These are phyloP conservation scores for Festucalex cinctus DNA, from an alignment of 2,113 vertebrate genomes.

Conservation along the genomic window DNA sequence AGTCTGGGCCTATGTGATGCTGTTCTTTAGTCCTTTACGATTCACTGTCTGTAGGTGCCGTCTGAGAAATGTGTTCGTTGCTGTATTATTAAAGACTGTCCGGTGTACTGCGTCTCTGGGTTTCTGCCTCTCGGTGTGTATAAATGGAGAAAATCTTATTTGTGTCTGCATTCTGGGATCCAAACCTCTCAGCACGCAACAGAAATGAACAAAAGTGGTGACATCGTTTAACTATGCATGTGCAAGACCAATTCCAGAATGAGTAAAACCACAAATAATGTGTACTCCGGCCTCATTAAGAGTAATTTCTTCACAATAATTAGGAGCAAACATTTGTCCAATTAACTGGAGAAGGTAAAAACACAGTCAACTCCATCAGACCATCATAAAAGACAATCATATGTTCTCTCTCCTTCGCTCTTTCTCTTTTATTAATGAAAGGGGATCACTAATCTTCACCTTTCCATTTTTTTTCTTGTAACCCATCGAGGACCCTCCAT, in stretches of 20 bases:
- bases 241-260: background rate
- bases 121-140: too few species aligned
- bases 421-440: slow-evolving; percentile 20
- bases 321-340: slow-evolving; percentile 14
- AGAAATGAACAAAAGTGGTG: too few species aligned
- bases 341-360: slow-evolving; percentile 55
- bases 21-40: too few species aligned
- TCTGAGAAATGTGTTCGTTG: too few species aligned
- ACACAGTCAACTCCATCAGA: slow-evolving; percentile 61
- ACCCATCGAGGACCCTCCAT: slow-evolving; percentile 33
- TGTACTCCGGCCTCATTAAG: background rate
- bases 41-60: too few species aligned
- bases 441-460: slow-evolving; percentile 15
- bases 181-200: too few species aligned
- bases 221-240: background rate
- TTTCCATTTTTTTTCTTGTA: slow-evolving; percentile 14
- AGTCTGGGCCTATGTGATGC: too few species aligned
- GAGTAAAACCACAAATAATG: background rate
- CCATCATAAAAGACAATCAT: slow-evolving; percentile 64
- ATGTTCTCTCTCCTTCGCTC: slow-evolving; percentile 15
- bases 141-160: too few species aligned
- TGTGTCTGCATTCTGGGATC: too few species aligned
- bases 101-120: too few species aligned
- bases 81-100: too few species aligned
- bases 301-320: slow-evolving; percentile 13